Conservation (phyloP, 2,113 vertebrate genomes). For the Lutjanus erythropterus region DNA sequence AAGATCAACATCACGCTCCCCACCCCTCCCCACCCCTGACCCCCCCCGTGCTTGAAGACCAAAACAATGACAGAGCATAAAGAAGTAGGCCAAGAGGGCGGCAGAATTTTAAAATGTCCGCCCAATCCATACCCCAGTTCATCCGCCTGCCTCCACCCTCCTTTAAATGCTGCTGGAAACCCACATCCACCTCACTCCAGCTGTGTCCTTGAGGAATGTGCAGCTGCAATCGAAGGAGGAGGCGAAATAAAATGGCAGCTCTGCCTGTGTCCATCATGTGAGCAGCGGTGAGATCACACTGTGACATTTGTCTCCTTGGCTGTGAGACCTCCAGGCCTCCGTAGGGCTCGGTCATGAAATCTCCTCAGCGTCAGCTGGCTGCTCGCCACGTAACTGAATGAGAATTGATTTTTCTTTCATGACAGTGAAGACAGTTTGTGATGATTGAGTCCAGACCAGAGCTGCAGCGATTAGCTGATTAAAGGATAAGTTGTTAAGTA, state of each 20-base stretch:
- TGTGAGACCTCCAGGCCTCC: not conserved
- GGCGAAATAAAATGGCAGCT: conserved; percentile 13
- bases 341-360: not conserved
- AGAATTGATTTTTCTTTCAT: conserved; percentile 20
- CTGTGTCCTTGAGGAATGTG: conserved; percentile 38
- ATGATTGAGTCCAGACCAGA: too few relatives aligned
- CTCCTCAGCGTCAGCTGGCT: conserved; percentile 5
- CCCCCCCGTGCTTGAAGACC: not conserved
- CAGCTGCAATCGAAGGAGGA: conserved; percentile 22
- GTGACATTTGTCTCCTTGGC: conserved; percentile 8
- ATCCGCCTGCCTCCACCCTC: conserved; percentile 14
- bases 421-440: not conserved
- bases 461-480: too few relatives aligned
- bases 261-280: not conserved
- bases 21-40: not conserved
- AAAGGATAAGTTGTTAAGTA: too few relatives aligned
- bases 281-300: not conserved
- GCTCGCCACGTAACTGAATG: not conserved
- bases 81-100: not conserved
- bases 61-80: conserved; percentile 11
- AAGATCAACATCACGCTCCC: not conserved
- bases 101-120: not conserved
- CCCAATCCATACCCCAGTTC: not conserved
- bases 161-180: not conserved
- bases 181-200: conserved; percentile 4